A percentile compares a stretch with the other conserved stretches of the same genome.
Conservation (phyloP, 2,113 vertebrate genomes). For the Callithrix jacchus region DNA sequence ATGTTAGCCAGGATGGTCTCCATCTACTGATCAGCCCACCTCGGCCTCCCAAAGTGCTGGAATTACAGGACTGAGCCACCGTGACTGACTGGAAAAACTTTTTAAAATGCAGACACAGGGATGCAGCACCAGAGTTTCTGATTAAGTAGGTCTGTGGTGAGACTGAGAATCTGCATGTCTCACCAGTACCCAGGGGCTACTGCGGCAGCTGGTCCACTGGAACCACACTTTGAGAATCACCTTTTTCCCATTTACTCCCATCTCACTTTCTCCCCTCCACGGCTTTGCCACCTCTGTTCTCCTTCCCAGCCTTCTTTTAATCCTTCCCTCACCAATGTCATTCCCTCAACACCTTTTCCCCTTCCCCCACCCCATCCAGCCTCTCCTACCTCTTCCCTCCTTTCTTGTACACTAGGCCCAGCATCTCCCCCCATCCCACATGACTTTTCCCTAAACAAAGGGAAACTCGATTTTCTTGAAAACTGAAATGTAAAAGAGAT, state of each 20-base stretch:
- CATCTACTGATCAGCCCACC: no score
- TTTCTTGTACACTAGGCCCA: background rate
- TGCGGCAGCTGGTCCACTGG: background rate
- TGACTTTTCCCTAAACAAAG: background rate
- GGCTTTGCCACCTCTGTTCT: background rate
- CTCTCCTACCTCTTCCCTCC: background rate
- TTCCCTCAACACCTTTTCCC: rapidly evolving
- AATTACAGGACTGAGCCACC: no score
- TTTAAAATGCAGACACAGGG: background rate
- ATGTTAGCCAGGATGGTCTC: no score
- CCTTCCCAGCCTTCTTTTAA: background rate
- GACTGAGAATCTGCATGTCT: background rate
- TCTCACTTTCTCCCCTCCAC: background rate
- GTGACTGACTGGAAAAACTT: background rate
- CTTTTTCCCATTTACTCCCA: background rate
- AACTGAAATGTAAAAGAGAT: background rate
- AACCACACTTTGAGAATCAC: rapidly evolving
- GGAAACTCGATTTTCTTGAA: background rate
- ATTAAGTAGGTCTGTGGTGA: background rate
- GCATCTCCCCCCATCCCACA: background rate
- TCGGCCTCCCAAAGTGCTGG: no score
- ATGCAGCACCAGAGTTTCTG: background rate
- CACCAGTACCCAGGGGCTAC: no score
- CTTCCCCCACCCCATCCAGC: rapidly evolving
- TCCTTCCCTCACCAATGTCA: background rate